phyloP scores from a whole-genome alignment of 2,888 invertebrate genomes.

The Ctenicera cuprea region DNA sequence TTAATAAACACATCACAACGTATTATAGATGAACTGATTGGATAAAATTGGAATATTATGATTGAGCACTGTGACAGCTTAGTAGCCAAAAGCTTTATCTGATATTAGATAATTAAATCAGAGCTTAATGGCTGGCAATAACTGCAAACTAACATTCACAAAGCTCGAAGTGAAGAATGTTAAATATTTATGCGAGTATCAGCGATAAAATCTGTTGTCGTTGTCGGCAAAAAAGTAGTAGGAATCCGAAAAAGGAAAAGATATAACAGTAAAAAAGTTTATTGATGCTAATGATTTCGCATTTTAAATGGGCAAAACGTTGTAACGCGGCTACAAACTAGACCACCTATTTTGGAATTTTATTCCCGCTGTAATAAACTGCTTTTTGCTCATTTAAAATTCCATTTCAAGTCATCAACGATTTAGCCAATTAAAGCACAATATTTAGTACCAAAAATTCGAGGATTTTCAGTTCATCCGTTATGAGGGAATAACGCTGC shows the following conservation, averaged over 20 bases:
- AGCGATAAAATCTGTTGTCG: constrained; percentile 23
- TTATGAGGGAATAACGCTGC: not conserved
- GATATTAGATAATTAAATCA: constrained; percentile 3
- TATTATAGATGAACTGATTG: too few relatives aligned
- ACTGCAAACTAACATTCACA: constrained; percentile 17
- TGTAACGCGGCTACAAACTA: constrained; percentile 35
- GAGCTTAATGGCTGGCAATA: constrained; percentile 7
- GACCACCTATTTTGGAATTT: constrained; percentile 56
- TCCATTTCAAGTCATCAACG: constrained; percentile 47
- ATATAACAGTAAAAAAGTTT: constrained; percentile 30
- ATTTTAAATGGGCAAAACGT: constrained; percentile 46
- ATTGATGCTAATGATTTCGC: constrained; percentile 53
- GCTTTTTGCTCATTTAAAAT: constrained; percentile 48
- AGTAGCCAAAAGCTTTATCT: not conserved
- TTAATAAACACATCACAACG: too few relatives aligned
- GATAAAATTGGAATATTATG: constrained; percentile 9
- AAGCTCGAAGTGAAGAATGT: constrained; percentile 11
- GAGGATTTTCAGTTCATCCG: not conserved
- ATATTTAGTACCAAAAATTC: constrained; percentile 21
- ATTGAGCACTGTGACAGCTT: not conserved
- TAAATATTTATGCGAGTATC: constrained; percentile 30
- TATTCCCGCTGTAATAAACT: constrained; percentile 48
- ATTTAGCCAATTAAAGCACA: constrained; percentile 47
- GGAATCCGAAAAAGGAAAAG: constrained; percentile 34
- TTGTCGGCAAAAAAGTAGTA: constrained; percentile 11